Evolutionary conservation across 2,888 invertebrate species (phyloP), one percentile per base, ranked within the genome.

Genomic region (Tolmerus cingulatus): DNA sequence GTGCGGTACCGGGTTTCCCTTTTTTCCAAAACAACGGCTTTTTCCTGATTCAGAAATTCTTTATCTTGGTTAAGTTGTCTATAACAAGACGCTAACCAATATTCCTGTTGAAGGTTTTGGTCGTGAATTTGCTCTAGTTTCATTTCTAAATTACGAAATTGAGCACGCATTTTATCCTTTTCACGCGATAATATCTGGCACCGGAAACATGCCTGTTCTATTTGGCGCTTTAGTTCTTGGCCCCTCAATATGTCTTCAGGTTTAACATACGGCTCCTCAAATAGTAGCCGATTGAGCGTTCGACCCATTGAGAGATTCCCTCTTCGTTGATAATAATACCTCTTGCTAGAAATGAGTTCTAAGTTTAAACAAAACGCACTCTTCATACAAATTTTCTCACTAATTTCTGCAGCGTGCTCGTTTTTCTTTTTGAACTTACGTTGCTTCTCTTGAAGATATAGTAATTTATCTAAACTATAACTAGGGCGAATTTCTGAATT

Each of bases 391-490:
- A 96, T 94, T 89, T 93, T 93, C 9, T 92, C 92, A 57, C 92
- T 90, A 27, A 94, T 89, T 74, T 92, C 94, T 86, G 94, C 93
- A 0, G 95, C 95, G 7, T 96, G 95, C 34, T 95, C 94, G 74
- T 94, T 94, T 86, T 94, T 94, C 90, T 96, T 96, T 91, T 95
- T 95, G 87, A 96, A 95, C 4, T 95, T 94, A 89, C 96, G 95
- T 93, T 96, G 96, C 19, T 95, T 91, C 66, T 94, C 93, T 91
- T 96, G 96, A 46, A 96, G 90, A 90, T 94, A 95, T 87, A 95
- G 94, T n/a, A 97, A 91, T 89, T 96, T 96, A 1, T 94, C 94
- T 7, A 96, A 94, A 74, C 95, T 95, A 90, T 97, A 97, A 91
- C 97, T 97, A 2, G 94, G 94, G 88, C 95, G 94, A 81, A 96